Evolutionary conservation across 2,888 invertebrate species (phyloP).

Genomic region (Autographa gamma): DNA sequence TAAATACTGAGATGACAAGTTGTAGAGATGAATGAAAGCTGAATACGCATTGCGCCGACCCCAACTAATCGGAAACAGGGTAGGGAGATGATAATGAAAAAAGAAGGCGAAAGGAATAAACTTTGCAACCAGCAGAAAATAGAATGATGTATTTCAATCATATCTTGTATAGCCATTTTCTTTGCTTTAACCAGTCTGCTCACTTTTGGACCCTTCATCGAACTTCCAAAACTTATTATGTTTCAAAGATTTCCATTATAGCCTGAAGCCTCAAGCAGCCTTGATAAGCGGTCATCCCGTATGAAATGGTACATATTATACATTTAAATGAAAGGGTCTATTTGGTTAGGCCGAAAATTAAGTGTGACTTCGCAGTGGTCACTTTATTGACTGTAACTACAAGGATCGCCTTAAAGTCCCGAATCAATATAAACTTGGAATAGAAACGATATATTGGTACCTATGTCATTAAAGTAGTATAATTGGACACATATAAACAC

Average conservation of each 20-base stretch:
- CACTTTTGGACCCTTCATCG: not conserved
- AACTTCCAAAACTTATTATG: not conserved
- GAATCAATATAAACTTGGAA: not conserved
- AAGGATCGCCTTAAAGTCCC: not conserved
- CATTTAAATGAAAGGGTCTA: constrained; percentile 4
- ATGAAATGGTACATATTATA: constrained; percentile 6
- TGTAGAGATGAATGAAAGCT: no score
- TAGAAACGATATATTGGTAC: not conserved
- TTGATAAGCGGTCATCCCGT: not conserved
- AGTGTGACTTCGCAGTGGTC: constrained; percentile 5
- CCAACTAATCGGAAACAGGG: no score
- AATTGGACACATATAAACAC: no score
- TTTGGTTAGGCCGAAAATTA: constrained; percentile 7
- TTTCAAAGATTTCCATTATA: not conserved
- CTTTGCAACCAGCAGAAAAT: no score
- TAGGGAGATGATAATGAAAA: no score
- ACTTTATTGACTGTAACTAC: constrained; percentile 5
- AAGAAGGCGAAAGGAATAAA: no score
- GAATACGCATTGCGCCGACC: no score
- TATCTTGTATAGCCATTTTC: no score
- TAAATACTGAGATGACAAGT: no score
- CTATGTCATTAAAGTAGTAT: not conserved
- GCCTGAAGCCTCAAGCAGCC: not conserved
- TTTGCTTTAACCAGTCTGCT: no score
- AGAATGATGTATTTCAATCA: no score